Evolutionary conservation across 2,113 vertebrate species (phyloP).

Genomic region (Thomomys bottae): DNA sequence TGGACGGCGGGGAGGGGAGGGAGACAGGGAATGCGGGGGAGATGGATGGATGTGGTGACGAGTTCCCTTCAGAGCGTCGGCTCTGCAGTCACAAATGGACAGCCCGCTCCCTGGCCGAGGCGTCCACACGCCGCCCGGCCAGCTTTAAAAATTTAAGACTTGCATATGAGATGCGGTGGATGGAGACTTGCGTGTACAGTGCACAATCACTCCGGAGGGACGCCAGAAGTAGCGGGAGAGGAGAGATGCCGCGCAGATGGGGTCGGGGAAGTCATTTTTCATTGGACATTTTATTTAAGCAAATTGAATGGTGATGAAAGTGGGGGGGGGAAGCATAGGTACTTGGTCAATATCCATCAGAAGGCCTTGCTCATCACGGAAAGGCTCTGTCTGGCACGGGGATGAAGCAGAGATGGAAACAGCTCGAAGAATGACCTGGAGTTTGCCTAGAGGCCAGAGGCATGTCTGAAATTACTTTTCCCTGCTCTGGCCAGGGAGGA

Average conservation of each 20-base stretch:
- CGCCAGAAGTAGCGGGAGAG: conserved; percentile 75
- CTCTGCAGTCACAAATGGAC: conserved; percentile 72
- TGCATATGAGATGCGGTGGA: conserved; percentile 76
- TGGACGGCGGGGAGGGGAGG: conserved; percentile 81
- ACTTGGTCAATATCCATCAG: conserved; percentile 80
- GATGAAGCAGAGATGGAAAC: conserved; percentile 55
- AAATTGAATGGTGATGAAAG: conserved; percentile 81
- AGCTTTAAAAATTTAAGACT: conserved; percentile 79
- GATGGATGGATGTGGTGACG: conserved; percentile 84
- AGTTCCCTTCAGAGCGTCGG: conserved; percentile 78
- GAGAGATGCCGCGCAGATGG: conserved; percentile 37
- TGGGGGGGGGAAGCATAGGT: conserved; percentile 70
- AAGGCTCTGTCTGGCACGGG: conserved; percentile 42
- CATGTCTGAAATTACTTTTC: conserved; percentile 10
- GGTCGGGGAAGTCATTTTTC: conserved; percentile 78
- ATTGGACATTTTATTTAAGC: conserved; percentile 82
- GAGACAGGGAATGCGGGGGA: conserved; percentile 82
- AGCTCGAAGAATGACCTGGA: conserved; percentile 28
- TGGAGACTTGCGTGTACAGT: conserved; percentile 77
- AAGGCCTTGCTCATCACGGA: conserved; percentile 65
- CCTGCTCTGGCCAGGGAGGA: background rate
- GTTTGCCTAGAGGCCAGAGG: conserved; percentile 55
- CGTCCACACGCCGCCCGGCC: conserved; percentile 43
- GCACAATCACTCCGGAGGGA: conserved; percentile 77
- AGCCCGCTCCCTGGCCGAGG: conserved; percentile 43